Evolutionary conservation across 2,888 invertebrate species (phyloP).

Genomic region (Tetropium fuscum): DNA sequence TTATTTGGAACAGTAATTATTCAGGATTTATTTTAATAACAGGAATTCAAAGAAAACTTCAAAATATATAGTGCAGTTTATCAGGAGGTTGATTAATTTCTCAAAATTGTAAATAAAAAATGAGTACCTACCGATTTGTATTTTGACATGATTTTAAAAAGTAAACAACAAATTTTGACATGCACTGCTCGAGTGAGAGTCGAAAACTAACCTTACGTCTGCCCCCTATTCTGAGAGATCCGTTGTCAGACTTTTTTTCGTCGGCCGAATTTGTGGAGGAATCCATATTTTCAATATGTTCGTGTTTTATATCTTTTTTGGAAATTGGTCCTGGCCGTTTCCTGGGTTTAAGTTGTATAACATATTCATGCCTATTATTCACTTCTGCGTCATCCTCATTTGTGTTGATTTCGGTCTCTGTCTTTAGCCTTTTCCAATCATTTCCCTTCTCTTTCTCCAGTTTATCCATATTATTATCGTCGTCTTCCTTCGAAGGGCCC

Average conservation of each 20-base stretch:
- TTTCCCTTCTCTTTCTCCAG: slow-evolving; percentile 38
- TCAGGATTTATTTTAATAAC: too few relatives aligned
- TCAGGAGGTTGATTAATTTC: not conserved
- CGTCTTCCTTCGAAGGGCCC: slow-evolving; percentile 68
- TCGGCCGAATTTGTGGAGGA: slow-evolving; percentile 46
- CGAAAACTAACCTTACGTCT: slow-evolving; percentile 68
- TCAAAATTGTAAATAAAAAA: slow-evolving; percentile 12
- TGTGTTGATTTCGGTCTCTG: slow-evolving; percentile 32
- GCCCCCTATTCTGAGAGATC: slow-evolving; percentile 69
- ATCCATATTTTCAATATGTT: slow-evolving; percentile 48
- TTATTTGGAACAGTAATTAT: too few relatives aligned
- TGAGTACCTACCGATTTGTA: slow-evolving; percentile 35
- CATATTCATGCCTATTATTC: slow-evolving; percentile 38
- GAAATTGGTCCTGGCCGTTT: slow-evolving; percentile 20
- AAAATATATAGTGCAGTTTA: not conserved
- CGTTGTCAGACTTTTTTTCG: slow-evolving; percentile 49
- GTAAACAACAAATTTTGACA: slow-evolving; percentile 26
- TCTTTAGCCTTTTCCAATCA: slow-evolving; percentile 38
- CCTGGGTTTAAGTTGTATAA: slow-evolving; percentile 35
- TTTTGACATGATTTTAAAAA: slow-evolving; percentile 36
- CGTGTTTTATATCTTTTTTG: slow-evolving; percentile 37
- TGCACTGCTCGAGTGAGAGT: slow-evolving; percentile 17
- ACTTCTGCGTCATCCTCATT: slow-evolving; percentile 41
- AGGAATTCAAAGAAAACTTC: too few relatives aligned
- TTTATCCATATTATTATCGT: slow-evolving; percentile 43